Conservation (phyloP, 2,888 invertebrate species). For the Stegophylla sp. region DNA sequence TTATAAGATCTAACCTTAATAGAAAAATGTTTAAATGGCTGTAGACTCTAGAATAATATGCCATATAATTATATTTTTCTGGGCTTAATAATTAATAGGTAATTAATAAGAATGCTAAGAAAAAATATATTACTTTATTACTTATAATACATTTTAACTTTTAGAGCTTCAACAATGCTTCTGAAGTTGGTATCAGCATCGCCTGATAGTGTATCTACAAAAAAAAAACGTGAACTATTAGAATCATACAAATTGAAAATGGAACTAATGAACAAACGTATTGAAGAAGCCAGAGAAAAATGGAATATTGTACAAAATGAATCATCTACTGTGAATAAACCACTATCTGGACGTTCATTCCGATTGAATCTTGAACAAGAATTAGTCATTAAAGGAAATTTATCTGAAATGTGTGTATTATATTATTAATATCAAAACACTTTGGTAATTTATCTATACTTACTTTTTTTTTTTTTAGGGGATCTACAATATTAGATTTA, state of each 20-base stretch:
- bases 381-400: constrained; percentile 52
- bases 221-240: constrained; percentile 48
- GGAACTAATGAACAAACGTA: constrained; percentile 34
- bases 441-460: not conserved
- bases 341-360: constrained; percentile 5
- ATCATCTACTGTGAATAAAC: constrained; percentile 15
- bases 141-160: not conserved
- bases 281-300: constrained; percentile 51
- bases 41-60: too few species aligned
- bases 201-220: constrained; percentile 43
- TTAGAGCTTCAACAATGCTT: constrained; percentile 43
- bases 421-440: not conserved
- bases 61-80: too few species aligned
- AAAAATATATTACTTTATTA: too few species aligned
- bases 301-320: constrained; percentile 37
- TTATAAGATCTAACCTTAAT: too few species aligned
- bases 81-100: too few species aligned
- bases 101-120: too few species aligned
- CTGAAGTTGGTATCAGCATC: constrained; percentile 36
- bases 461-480: constrained; percentile 21
- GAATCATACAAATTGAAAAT: constrained; percentile 30
- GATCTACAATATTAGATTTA: constrained; percentile 56
- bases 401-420: constrained; percentile 43
- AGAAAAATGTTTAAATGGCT: too few species aligned
- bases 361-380: constrained; percentile 54